Percentiles rank a stretch among this genome's conserved stretches.
Conservation (phyloP, 2,888 invertebrate species). For the Sarcophaga carnaria region DNA sequence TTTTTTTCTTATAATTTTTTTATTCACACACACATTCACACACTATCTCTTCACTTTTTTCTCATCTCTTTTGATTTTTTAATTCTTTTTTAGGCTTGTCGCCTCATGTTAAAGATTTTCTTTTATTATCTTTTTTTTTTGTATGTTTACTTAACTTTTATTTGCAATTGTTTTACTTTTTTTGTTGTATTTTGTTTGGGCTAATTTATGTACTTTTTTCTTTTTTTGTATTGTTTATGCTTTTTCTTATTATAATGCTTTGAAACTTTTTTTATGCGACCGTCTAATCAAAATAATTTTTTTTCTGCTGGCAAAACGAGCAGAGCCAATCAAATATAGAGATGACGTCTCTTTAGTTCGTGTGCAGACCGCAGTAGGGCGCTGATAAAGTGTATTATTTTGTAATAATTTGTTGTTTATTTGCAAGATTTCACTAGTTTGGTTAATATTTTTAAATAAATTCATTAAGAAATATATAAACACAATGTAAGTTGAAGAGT, state of each 20-base stretch:
- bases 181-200: constrained; percentile 22
- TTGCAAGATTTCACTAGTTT: not conserved
- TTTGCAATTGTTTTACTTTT: constrained; percentile 5
- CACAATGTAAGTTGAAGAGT: constrained; percentile 15
- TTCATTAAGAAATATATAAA: constrained; percentile 12
- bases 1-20: constrained; percentile 51
- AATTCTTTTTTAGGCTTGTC: constrained; percentile 62
- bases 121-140: constrained; percentile 29
- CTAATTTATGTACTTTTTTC: constrained; percentile 49
- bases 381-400: constrained; percentile 26
- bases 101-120: constrained; percentile 46
- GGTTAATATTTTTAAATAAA: not conserved
- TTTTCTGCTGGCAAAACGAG: constrained; percentile 60
- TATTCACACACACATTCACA: constrained; percentile 55
- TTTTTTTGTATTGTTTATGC: constrained; percentile 65
- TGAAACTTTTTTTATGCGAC: constrained; percentile 67
- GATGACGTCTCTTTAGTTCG: constrained; percentile 67
- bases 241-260: constrained; percentile 60
- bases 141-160: constrained; percentile 38
- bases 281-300: constrained; percentile 72
- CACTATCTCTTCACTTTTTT: constrained; percentile 37
- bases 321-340: constrained; percentile 59
- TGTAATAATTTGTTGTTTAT: constrained; percentile 4
- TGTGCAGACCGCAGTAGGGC: constrained; percentile 45
- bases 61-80: constrained; percentile 49